These are phyloP conservation scores for Habrosyne pyritoides DNA, from an alignment of 2,888 invertebrate species.

Conservation along the genomic window DNA sequence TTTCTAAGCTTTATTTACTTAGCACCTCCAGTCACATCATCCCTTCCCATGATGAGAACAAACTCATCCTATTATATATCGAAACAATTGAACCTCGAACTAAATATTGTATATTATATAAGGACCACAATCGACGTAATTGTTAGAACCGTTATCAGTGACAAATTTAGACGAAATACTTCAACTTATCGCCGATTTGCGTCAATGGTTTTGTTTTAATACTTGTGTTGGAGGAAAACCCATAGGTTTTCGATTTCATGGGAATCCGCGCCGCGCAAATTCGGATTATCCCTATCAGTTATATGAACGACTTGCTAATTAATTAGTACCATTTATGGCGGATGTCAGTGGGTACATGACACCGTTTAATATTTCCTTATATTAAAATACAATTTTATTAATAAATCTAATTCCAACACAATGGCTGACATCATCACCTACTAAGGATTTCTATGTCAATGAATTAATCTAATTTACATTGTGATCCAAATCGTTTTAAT, in stretches of 20 bases:
- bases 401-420: neutral
- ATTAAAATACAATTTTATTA: neutral
- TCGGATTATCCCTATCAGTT: neutral
- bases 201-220: neutral
- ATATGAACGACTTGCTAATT: neutral
- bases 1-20: no score
- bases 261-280: neutral
- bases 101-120: neutral
- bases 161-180: neutral
- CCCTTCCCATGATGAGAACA: neutral
- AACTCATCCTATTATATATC: no score
- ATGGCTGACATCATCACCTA: no score
- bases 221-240: neutral
- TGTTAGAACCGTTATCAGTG: neutral
- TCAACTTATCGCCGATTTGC: neutral
- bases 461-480: no score
- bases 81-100: neutral
- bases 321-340: neutral
- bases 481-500: no score
- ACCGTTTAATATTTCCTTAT: no score
- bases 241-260: neutral
- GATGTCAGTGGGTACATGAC: no score
- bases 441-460: no score
- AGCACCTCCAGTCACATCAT: no score
- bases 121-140: no score